phyloP scores from a whole-genome alignment of 2,113 vertebrate genomes.

The Pseudopodoces humilis region DNA sequence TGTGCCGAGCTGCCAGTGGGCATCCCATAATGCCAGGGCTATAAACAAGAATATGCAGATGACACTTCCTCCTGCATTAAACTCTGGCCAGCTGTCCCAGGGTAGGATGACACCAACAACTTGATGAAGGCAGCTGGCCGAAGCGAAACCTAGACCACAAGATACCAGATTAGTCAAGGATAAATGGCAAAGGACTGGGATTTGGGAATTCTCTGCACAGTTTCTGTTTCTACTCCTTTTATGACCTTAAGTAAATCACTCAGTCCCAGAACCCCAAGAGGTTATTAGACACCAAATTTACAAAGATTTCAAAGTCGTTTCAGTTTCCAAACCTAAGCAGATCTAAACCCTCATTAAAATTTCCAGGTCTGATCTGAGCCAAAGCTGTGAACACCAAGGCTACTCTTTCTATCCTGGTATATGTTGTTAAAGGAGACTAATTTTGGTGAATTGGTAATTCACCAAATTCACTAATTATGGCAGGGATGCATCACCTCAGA shows the following conservation, averaged over 20 bases:
- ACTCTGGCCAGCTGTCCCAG: constrained; percentile 7
- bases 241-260: not conserved
- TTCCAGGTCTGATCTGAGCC: not conserved
- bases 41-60: not conserved
- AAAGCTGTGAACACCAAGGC: not conserved
- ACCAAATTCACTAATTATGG: not conserved
- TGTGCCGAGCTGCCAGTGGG: not conserved
- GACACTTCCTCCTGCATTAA: not conserved
- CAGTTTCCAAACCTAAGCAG: not conserved
- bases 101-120: not conserved
- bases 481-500: not conserved
- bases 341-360: not conserved
- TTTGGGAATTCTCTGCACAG: constrained; percentile 9
- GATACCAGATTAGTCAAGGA: not conserved
- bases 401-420: rapidly evolving
- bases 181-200: constrained; percentile 3
- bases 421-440: not conserved
- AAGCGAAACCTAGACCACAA: constrained; percentile 17
- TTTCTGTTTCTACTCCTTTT: constrained; percentile 25
- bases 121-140: constrained; percentile 25
- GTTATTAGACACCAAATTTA: not conserved
- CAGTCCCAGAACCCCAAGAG: not conserved
- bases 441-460: not conserved
- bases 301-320: not conserved
- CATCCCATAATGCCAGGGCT: not conserved